These are phyloP conservation scores for Zosterops pallidus DNA, from an alignment of 2,113 vertebrate species.

Conservation along the genomic window DNA sequence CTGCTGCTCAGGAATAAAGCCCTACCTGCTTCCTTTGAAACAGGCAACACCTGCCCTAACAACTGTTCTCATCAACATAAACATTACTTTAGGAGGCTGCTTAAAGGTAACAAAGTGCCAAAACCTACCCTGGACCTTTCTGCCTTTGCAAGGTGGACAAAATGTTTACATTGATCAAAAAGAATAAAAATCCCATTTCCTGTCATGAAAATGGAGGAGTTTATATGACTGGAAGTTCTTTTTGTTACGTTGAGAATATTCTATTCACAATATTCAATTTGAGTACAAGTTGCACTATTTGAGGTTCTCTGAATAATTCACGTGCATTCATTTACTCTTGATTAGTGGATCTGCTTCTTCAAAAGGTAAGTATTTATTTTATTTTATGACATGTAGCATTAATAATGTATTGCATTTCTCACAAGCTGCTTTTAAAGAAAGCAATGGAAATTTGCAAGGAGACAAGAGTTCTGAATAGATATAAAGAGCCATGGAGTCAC, in stretches of 20 bases:
- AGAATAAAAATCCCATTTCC: neutral
- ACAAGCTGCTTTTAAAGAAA: conserved; percentile 51
- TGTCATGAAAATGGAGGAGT: conserved; percentile 6
- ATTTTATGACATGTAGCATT: conserved; percentile 70
- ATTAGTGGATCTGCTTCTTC: conserved; percentile 70
- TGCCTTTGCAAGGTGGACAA: neutral
- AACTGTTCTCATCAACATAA: neutral
- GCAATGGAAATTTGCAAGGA: conserved; percentile 55
- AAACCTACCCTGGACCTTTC: neutral
- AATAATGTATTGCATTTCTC: conserved; percentile 73
- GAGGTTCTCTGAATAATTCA: conserved; percentile 73
- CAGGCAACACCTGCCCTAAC: neutral
- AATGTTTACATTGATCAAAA: neutral
- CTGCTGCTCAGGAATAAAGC: neutral
- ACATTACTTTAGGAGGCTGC: neutral
- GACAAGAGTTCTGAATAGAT: conserved; percentile 59
- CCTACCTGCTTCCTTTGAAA: neutral
- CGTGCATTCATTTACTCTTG: conserved; percentile 73
- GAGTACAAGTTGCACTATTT: conserved; percentile 72
- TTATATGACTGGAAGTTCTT: conserved; percentile 24
- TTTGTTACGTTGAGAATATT: conserved; percentile 58
- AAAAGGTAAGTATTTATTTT: conserved; percentile 73
- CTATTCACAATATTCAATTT: conserved; percentile 74
- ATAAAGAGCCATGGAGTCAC: conserved; percentile 56
- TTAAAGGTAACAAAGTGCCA: neutral